Conservation (phyloP, 1,140 invertebrate species). For the Apis florea region DNA sequence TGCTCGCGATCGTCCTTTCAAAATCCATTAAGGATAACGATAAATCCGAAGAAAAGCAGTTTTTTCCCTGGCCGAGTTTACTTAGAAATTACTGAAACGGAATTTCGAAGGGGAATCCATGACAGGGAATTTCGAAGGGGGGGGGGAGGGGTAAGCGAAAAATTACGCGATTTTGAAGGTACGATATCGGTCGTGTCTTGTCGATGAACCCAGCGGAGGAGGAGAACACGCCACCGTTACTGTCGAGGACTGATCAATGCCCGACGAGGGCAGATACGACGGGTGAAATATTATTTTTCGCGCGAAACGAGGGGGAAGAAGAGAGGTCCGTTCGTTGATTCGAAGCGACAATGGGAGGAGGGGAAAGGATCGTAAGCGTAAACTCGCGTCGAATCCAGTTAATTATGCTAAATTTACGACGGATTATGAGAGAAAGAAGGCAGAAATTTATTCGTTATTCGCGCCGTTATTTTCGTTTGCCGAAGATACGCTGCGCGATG, state of each 20-base stretch:
- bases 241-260: constrained; percentile 50
- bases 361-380: no score
- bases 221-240: neutral
- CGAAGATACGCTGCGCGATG: neutral
- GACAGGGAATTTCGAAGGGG: no score
- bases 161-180: neutral
- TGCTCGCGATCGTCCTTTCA: neutral
- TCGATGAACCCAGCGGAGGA: constrained; percentile 21
- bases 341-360: neutral
- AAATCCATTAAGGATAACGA: neutral
- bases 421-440: neutral
- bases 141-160: neutral
- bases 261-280: constrained; percentile 39
- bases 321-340: neutral
- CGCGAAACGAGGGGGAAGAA: neutral
- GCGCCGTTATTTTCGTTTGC: constrained; percentile 27
- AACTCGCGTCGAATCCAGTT: constrained; percentile 12
- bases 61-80: no score
- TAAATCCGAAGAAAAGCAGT: neutral
- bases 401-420: constrained; percentile 37
- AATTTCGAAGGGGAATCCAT: no score
- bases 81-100: no score
- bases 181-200: neutral
- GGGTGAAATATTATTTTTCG: constrained; percentile 57
- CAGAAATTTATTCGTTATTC: no score